Evolutionary conservation across 2,797 vertebrate genomes (phyloP).

Genomic region (Eulemur coronatus): DNA sequence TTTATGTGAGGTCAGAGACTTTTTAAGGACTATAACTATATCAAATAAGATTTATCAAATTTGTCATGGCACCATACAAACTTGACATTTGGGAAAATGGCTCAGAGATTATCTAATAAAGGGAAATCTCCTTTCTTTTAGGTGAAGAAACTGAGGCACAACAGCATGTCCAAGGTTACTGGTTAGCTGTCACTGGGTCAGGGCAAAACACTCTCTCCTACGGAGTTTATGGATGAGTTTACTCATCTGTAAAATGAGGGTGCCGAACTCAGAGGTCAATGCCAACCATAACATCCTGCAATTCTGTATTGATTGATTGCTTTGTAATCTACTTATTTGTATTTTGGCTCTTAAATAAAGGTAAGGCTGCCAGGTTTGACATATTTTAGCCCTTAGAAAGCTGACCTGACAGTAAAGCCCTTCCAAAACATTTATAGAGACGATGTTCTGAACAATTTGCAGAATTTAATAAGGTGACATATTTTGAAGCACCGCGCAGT

Average conservation of each 20-base stretch:
- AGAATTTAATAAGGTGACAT: conserved; percentile 78
- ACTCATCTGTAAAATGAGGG: conserved; percentile 61
- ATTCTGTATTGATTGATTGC: conserved; percentile 66
- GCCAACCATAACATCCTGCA: conserved; percentile 51
- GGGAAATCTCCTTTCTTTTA: background rate
- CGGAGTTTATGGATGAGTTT: conserved; percentile 13
- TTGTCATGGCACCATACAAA: background rate
- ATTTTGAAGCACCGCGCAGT: conserved; percentile 70
- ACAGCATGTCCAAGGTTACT: background rate
- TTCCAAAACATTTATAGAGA: conserved; percentile 78
- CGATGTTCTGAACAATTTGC: conserved; percentile 66
- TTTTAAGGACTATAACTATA: conserved; percentile 8
- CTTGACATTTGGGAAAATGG: background rate
- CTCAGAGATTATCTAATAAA: background rate
- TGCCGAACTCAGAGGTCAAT: conserved; percentile 41
- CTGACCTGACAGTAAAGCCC: conserved; percentile 71
- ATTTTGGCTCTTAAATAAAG: conserved; percentile 77
- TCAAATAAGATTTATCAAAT: background rate
- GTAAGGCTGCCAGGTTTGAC: conserved; percentile 71
- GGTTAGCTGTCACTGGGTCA: background rate
- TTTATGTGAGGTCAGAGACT: background rate
- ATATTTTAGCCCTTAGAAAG: conserved; percentile 78
- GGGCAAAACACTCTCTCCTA: background rate
- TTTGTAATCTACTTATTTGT: conserved; percentile 77
- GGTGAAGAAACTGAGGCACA: conserved; percentile 42